Percentiles rank a stretch among this genome's conserved stretches.
Conservation (phyloP, 1,140 invertebrate species). For the Idris sp. region DNA sequence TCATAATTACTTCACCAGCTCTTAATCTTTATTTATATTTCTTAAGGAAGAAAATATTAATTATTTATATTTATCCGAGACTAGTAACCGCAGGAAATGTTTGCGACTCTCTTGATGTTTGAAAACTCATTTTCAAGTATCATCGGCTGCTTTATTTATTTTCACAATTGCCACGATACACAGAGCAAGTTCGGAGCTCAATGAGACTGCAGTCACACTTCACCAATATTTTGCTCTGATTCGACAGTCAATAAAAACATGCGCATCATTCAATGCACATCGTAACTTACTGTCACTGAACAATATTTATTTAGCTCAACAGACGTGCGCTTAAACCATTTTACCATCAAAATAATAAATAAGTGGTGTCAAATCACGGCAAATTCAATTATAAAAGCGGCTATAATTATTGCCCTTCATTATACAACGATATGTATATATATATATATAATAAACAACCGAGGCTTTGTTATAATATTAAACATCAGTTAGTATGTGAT, state of each 20-base stretch:
- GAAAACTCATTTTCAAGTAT: conserved; percentile 48
- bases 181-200: conserved; percentile 16
- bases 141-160: conserved; percentile 43
- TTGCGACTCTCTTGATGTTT: conserved; percentile 50
- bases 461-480: too few species aligned
- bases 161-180: conserved; percentile 30
- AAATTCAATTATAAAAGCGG: too few species aligned
- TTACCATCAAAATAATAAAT: too few species aligned
- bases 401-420: too few species aligned
- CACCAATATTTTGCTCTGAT: conserved; percentile 38
- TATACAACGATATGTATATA: too few species aligned
- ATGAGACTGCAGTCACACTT: conserved; percentile 25
- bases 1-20: too few species aligned
- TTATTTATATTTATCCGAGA: conserved; percentile 65
- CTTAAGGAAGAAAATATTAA: too few species aligned
- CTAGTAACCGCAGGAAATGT: conserved; percentile 24
- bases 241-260: conserved; percentile 38
- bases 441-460: too few species aligned
- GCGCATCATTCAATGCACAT: conserved; percentile 5
- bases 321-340: conserved; percentile 2
- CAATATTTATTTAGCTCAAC: conserved; percentile 30
- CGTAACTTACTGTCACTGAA: background rate
- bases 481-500: too few species aligned
- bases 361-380: too few species aligned
- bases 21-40: too few species aligned